Percentiles rank a stretch among this genome's conserved stretches.
Evolutionary conservation across 2,888 invertebrate species (phyloP).

Genomic region (Diarsia dahlii): DNA sequence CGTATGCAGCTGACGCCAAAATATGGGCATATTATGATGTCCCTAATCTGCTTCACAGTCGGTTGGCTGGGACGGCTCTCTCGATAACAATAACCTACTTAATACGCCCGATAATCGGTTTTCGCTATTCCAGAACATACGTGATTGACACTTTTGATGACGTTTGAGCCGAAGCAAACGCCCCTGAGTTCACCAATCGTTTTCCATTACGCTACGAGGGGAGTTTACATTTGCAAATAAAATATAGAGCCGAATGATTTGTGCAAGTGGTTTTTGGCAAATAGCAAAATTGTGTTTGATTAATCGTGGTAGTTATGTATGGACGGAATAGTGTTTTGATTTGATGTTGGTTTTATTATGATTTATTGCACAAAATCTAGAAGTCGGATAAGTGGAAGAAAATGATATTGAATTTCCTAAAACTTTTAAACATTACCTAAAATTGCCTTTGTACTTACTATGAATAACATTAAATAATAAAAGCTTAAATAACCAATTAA

Average conservation of each 20-base stretch:
- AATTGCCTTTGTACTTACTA: background rate
- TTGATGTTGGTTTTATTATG: constrained; percentile 11
- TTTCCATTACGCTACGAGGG: constrained; percentile 73
- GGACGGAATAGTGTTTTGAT: constrained; percentile 34
- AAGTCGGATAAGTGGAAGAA: background rate
- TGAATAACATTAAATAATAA: background rate
- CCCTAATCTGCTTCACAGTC: constrained; percentile 90
- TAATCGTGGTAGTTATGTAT: constrained; percentile 45
- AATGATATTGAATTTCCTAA: background rate
- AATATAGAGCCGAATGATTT: constrained; percentile 61
- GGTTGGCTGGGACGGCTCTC: constrained; percentile 83
- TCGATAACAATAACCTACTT: constrained; percentile 90
- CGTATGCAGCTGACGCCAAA: constrained; percentile 90
- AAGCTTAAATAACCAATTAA: background rate
- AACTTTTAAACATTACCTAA: background rate
- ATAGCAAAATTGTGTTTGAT: constrained; percentile 60
- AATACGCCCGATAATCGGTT: constrained; percentile 90
- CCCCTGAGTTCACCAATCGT: constrained; percentile 76
- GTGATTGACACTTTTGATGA: constrained; percentile 90
- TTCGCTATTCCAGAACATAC: constrained; percentile 88
- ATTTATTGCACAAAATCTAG: constrained; percentile 3
- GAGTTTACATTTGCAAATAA: constrained; percentile 68
- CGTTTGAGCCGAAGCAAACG: constrained; percentile 81
- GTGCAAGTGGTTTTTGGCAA: constrained; percentile 63
- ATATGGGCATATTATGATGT: constrained; percentile 89